Conservation (phyloP, 2,113 vertebrate species). For the Melozone crissalis region DNA sequence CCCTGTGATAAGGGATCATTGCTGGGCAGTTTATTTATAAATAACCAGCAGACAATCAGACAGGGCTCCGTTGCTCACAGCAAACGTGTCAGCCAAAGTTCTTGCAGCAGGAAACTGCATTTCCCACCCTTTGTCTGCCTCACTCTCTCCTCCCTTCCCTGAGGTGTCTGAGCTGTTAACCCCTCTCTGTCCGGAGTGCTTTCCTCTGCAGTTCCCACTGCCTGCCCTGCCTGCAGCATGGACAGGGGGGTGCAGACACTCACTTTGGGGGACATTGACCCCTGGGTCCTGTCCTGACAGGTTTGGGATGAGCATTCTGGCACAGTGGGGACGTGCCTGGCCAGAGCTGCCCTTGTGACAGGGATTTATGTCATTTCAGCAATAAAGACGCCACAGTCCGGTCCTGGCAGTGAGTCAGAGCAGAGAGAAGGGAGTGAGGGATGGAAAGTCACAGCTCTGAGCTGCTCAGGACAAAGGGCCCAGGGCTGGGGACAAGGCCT, state of each 20-base stretch:
- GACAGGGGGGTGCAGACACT: background rate
- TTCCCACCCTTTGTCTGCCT: background rate
- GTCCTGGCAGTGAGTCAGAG: background rate
- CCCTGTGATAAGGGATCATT: background rate
- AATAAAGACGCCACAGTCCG: background rate
- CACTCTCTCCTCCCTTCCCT: slow-evolving; percentile 5
- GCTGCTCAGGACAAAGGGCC: background rate
- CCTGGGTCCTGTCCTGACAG: background rate
- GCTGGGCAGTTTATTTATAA: background rate
- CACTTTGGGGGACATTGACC: fast-evolving
- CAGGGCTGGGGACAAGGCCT: fast-evolving
- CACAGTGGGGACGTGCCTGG: background rate
- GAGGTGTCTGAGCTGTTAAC: background rate
- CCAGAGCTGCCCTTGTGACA: background rate
- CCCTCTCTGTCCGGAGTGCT: background rate
- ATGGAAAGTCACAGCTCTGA: background rate
- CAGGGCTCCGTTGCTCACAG: background rate
- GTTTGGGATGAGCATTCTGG: background rate
- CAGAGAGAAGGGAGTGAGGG: background rate
- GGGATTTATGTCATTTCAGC: background rate
- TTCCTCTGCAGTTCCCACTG: background rate
- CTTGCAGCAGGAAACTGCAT: slow-evolving; percentile 23
- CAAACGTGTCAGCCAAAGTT: slow-evolving; percentile 24
- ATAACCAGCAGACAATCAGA: slow-evolving; percentile 5
- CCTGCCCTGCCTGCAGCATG: background rate